Evolutionary conservation across 2,888 invertebrate species (phyloP), one percentile per base, ranked within the genome.

Genomic region (Sinhomidia bicolor): DNA sequence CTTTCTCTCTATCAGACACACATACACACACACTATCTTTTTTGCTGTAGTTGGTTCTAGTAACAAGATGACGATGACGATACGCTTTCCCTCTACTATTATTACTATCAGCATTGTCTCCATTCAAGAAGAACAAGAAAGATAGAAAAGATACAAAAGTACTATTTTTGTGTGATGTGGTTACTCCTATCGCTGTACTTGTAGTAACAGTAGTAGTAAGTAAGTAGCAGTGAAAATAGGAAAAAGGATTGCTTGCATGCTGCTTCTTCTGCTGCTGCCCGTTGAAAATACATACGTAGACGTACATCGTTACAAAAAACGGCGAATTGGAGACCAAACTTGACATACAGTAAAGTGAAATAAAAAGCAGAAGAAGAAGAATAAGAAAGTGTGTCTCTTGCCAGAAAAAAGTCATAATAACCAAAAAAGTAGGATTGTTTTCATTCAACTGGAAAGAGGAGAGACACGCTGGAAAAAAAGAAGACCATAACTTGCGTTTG

Each of bases 371-470:
- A 60, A 85, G 47, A 36, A 62, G 29, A 23, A 85, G 54, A 82
- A 82, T 29, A 65, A 47, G 60, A 68, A 84, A 79, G 44, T 41
- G 87, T 47, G 79, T 76, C 68, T 47, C 32, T 88, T 88, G 88
- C 88, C 88, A 88, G 88, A 60, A 84, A 84, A 87, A 88, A 81
- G 62, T 76, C 82, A 62, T 71, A 86, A 83, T 17, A 78, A 83
- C 82, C 80, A 65, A 84, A 80, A 74, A 41, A 81, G 65, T 9
- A 23, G 81, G 84, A 71, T 80, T 88, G 84, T 84, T 88, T 62
- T 88, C 84, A 84, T 79, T 84, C 79, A 80, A 84, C 79, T 84
- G 88, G 88, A 88, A 88, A 88, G 60, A 62, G 54, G 41, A 83
- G 65, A 29, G 26, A 65, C 54, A 57, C 47, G 14, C 26, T 29